Base-by-base conservation (phyloP, 64 coral and sea anemone genomes). In the Dendrophyllia cribrosa region DNA sequence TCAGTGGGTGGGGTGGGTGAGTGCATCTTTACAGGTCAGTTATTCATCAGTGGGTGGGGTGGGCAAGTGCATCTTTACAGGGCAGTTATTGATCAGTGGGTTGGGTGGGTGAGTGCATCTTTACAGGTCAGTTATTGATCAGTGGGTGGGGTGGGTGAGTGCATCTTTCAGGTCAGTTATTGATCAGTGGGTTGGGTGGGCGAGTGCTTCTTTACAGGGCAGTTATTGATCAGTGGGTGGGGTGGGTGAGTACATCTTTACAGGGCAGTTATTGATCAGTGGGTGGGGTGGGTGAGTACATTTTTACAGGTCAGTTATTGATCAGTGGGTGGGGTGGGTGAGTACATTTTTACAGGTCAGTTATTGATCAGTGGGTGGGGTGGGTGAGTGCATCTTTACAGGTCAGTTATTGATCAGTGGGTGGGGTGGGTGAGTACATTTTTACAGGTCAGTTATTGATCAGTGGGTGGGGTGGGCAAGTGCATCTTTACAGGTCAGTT, bases 391-490 rank as follows among this genome's bases (percentile, higher is more conserved):
- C 6, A 43, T 1, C 0, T 48, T 77, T 51, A 9, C 86, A 75
- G 23, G 78, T 5, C n/a, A n/a, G 19, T 91, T 1, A 48, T 63
- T 51, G 80, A 95, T 65, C 94, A 95, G 15, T 95, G 94, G 94
- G 51, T 95, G 2, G 94, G 91, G 43, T 95, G 94, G 94, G 94
- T 92, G 12, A 92, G 77, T 87, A n/a, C 62, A 59, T 83, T 95
- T n/a, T n/a, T n/a, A 62, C 93, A 90, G 81, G 93, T 94, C 22
- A 72, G 70, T 2, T 34, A 34, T 34, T 25, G 9, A 78, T 23
- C 75, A 19, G 7, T 19, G 22, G 17, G 21, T 48, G 24, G 45
- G 9, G 20, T 71, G 68, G 20, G 8, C 47, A 0, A 46, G 21
- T 56, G 12, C 53, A 56, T 56, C 53, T 56, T 56, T 5, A 56